A percentile compares a stretch with the other conserved stretches of the same genome.
phyloP scores from a whole-genome alignment of 2,797 vertebrate genomes.

The Scolopax bukidnonensis region DNA sequence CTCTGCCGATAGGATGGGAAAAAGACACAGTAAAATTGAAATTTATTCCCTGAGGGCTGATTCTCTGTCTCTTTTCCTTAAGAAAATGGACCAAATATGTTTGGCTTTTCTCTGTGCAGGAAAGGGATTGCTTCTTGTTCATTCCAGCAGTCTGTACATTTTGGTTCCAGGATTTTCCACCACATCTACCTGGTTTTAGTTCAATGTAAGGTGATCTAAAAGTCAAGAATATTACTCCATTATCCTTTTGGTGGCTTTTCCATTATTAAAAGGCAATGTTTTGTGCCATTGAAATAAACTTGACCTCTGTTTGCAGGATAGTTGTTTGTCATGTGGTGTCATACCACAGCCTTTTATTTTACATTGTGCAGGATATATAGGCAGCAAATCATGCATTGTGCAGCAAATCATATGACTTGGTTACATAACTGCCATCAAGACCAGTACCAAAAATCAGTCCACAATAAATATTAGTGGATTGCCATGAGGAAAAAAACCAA shows the following conservation, averaged over 20 bases:
- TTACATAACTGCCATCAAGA: not conserved
- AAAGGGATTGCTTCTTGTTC: not conserved
- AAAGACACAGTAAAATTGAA: not conserved
- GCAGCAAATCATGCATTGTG: not conserved
- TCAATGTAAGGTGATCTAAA: not conserved
- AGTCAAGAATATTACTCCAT: not conserved
- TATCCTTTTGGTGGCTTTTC: not conserved
- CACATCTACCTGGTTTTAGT: not conserved
- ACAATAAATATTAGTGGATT: not conserved
- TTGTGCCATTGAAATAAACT: not conserved
- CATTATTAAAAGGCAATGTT: not conserved
- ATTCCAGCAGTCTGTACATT: not conserved
- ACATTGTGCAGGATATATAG: not conserved
- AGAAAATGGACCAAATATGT: not conserved
- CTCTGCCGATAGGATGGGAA: not conserved
- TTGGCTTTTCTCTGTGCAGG: not conserved
- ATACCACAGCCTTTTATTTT: not conserved
- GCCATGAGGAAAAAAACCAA: not conserved
- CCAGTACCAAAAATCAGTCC: not conserved
- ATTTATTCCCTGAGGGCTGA: not conserved
- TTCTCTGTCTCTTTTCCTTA: not conserved
- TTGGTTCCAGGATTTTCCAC: not conserved
- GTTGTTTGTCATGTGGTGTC: not conserved
- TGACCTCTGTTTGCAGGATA: not conserved
- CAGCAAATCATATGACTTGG: not conserved